These are phyloP conservation scores for Eidolon helvum DNA, from an alignment of 2,113 vertebrate species.

Conservation along the genomic window DNA sequence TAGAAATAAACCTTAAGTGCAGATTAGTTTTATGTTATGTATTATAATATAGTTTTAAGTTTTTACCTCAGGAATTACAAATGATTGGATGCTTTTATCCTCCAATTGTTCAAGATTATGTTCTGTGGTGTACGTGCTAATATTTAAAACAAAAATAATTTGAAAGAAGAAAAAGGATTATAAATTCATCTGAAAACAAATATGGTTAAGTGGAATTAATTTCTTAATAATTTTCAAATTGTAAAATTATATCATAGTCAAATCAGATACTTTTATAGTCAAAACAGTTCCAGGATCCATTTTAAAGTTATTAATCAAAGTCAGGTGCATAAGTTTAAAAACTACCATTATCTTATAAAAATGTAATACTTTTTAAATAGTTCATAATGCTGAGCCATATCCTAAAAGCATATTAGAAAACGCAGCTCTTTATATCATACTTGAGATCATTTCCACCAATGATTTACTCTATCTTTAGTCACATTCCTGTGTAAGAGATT, in stretches of 20 bases:
- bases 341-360: background rate
- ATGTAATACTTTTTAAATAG: conserved; percentile 23
- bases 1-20: conserved; percentile 3
- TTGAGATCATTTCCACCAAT: background rate
- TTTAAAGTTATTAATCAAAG: conserved; percentile 35
- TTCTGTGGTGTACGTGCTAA: conserved; percentile 36
- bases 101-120: background rate
- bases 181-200: conserved; percentile 47
- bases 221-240: background rate
- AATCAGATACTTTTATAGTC: background rate
- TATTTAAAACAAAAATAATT: conserved; percentile 52
- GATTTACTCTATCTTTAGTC: background rate
- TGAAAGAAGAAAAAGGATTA: conserved; percentile 1
- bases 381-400: background rate
- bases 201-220: conserved; percentile 1
- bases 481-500: background rate
- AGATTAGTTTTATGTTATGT: background rate
- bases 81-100: background rate
- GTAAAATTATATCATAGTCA: background rate
- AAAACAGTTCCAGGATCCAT: background rate
- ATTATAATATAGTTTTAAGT: background rate
- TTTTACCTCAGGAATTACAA: conserved; percentile 59
- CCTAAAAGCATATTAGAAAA: conserved; percentile 1
- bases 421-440: conserved; percentile 2
- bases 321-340: background rate